Evolutionary conservation across 1,140 invertebrate genomes (phyloP).

Genomic region (Drosophila mayri): DNA sequence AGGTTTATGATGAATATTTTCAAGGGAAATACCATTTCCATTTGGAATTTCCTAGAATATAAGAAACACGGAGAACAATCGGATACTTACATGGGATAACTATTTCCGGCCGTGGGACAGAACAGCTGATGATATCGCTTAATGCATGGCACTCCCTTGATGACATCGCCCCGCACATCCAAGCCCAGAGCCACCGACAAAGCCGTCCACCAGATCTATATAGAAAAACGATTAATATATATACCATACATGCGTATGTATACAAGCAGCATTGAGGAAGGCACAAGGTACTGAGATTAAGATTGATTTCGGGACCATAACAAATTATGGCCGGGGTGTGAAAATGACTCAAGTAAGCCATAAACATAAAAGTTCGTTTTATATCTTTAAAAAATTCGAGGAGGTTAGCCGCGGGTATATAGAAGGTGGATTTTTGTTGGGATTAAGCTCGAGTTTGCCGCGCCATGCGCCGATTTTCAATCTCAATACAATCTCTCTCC

Average conservation of each 20-base stretch:
- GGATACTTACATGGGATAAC: slow-evolving; percentile 94
- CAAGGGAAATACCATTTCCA: slow-evolving; percentile 29
- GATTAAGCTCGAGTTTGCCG: slow-evolving; percentile 26
- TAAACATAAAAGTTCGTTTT: slow-evolving; percentile 65
- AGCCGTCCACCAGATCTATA: slow-evolving; percentile 95
- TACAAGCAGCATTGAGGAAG: slow-evolving; percentile 27
- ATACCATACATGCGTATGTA: slow-evolving; percentile 6
- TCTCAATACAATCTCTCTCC: slow-evolving; percentile 41
- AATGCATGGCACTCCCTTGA: slow-evolving; percentile 94
- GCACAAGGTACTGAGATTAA: slow-evolving; percentile 43
- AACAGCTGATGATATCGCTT: slow-evolving; percentile 95
- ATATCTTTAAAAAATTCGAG: slow-evolving; percentile 11
- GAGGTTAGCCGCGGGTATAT: slow-evolving; percentile 4
- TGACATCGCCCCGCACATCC: slow-evolving; percentile 93
- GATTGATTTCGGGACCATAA: slow-evolving; percentile 59
- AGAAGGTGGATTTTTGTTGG: slow-evolving; percentile 31
- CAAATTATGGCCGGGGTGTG: slow-evolving; percentile 71
- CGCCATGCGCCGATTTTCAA: slow-evolving; percentile 38
- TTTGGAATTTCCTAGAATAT: slow-evolving; percentile 26
- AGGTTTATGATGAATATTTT: slow-evolving; percentile 7
- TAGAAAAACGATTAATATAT: slow-evolving; percentile 44
- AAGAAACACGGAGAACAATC: slow-evolving; percentile 8
- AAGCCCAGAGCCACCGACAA: slow-evolving; percentile 93
- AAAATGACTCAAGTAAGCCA: slow-evolving; percentile 75
- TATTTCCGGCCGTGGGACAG: slow-evolving; percentile 95